Percentiles rank a stretch among this genome's conserved stretches.
phyloP scores from a whole-genome alignment of 2,888 invertebrate genomes.

The Stictocephala bisonia region DNA sequence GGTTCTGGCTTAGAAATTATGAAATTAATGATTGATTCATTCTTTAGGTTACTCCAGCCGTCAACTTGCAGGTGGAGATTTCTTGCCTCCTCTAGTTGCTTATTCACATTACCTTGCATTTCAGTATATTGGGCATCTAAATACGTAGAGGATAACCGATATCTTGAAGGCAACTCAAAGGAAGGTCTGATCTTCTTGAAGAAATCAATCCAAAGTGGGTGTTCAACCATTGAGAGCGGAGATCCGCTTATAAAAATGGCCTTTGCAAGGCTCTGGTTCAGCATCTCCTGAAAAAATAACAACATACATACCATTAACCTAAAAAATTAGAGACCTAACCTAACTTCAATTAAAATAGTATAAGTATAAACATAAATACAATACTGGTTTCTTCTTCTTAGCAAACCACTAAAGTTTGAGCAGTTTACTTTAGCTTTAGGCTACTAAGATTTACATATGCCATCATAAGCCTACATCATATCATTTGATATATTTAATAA shows the following conservation, averaged over 20 bases:
- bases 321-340: conserved; percentile 11
- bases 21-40: conserved; percentile 33
- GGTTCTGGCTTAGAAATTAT: conserved; percentile 50
- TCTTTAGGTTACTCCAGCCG: conserved; percentile 31
- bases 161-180: conserved; percentile 39
- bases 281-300: conserved; percentile 40
- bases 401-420: too few species aligned
- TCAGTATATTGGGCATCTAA: conserved; percentile 39
- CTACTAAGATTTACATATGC: too few species aligned
- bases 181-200: conserved; percentile 44
- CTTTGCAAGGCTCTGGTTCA: conserved; percentile 47
- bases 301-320: conserved; percentile 32
- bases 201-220: conserved; percentile 48
- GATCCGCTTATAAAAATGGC: conserved; percentile 45
- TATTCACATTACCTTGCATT: conserved; percentile 34
- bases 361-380: not conserved
- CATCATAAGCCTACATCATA: too few species aligned
- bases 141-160: conserved; percentile 18
- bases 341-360: conserved; percentile 9
- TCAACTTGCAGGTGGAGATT: conserved; percentile 19
- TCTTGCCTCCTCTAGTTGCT: conserved; percentile 33
- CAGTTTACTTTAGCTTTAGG: too few species aligned
- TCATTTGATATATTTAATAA: too few species aligned
- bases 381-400: too few species aligned
- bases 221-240: conserved; percentile 46